Conservation (phyloP, 1,140 invertebrate genomes). For the Lineus longissimus region DNA sequence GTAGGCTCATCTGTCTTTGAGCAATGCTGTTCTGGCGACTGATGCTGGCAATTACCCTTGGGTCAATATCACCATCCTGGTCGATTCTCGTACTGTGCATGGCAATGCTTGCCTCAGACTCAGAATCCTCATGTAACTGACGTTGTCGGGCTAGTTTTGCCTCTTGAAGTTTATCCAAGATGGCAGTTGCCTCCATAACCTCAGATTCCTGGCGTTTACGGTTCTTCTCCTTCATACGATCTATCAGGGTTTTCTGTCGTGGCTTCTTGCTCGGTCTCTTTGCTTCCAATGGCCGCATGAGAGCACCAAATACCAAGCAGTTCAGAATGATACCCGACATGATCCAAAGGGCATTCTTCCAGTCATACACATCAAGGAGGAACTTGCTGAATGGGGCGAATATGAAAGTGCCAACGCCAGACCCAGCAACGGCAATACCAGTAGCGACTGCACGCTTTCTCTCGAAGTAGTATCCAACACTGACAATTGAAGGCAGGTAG, state of each 20-base stretch:
- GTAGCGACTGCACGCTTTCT: slow-evolving; percentile 85
- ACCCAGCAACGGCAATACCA: slow-evolving; percentile 90
- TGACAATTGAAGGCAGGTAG: slow-evolving; percentile 90
- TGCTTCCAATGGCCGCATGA: slow-evolving; percentile 89
- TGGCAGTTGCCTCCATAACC: slow-evolving; percentile 82
- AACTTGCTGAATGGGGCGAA: slow-evolving; percentile 66
- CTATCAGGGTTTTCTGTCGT: slow-evolving; percentile 36
- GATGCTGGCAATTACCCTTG: slow-evolving; percentile 39
- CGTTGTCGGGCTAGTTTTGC: slow-evolving; percentile 52
- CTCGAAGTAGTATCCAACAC: slow-evolving; percentile 92
- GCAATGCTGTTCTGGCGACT: slow-evolving; percentile 20
- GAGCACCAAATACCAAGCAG: slow-evolving; percentile 80
- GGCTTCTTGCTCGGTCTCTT: slow-evolving; percentile 56
- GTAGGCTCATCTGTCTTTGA: slow-evolving; percentile 14
- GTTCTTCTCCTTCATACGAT: slow-evolving; percentile 68
- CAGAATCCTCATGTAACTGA: slow-evolving; percentile 27
- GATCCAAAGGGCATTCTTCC: slow-evolving; percentile 87
- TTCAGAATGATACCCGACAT: slow-evolving; percentile 88
- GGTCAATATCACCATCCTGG: slow-evolving; percentile 40
- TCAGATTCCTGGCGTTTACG: slow-evolving; percentile 79
- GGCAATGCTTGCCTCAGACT: background rate
- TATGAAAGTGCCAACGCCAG: slow-evolving; percentile 78
- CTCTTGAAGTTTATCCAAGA: slow-evolving; percentile 81
- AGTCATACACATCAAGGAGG: slow-evolving; percentile 57
- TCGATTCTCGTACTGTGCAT: slow-evolving; percentile 11